Percentiles rank a stretch among this genome's conserved stretches.
These are phyloP conservation scores for Sebastes schlegelii DNA, from an alignment of 2,113 vertebrate species.

Conservation along the genomic window DNA sequence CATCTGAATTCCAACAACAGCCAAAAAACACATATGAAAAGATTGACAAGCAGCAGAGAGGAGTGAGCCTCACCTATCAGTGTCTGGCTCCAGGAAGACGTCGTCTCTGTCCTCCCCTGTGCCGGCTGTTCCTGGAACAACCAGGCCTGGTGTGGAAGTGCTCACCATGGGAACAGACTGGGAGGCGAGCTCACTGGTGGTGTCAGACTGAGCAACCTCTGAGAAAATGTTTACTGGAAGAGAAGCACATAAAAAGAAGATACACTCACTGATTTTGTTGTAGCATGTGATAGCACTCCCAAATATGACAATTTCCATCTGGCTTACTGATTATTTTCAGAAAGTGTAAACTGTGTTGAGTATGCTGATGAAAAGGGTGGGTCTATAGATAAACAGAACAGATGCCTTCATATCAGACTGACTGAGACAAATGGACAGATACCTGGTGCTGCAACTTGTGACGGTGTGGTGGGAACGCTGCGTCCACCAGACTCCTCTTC, in stretches of 20 bases:
- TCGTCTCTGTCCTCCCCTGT: conserved; percentile 90
- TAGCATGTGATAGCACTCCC: accelerated
- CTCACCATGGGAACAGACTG: conserved; percentile 97
- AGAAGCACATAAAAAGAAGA: not conserved
- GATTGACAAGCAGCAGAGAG: not conserved
- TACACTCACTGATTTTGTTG: not conserved
- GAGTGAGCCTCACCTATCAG: conserved; percentile 87
- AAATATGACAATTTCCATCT: not conserved
- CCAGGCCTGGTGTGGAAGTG: conserved; percentile 89
- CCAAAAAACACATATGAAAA: not conserved
- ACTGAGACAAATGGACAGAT: conserved; percentile 6
- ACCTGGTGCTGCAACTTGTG: conserved; percentile 91
- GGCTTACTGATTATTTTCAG: not conserved
- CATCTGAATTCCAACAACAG: not conserved
- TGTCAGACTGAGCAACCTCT: conserved; percentile 87
- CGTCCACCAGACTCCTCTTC: conserved; percentile 94
- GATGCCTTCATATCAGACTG: not conserved
- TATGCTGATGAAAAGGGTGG: not conserved
- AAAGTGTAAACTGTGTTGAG: not conserved
- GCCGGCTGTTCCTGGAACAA: conserved; percentile 83
- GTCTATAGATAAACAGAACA: not conserved
- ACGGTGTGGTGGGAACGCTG: conserved; percentile 92
- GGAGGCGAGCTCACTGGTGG: conserved; percentile 88
- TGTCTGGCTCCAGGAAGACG: conserved; percentile 91
- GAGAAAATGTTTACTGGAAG: conserved; percentile 87